A percentile compares a stretch with the other conserved stretches of the same genome.
Conservation (phyloP, 2,113 vertebrate species). For the Hypanus sabinus region DNA sequence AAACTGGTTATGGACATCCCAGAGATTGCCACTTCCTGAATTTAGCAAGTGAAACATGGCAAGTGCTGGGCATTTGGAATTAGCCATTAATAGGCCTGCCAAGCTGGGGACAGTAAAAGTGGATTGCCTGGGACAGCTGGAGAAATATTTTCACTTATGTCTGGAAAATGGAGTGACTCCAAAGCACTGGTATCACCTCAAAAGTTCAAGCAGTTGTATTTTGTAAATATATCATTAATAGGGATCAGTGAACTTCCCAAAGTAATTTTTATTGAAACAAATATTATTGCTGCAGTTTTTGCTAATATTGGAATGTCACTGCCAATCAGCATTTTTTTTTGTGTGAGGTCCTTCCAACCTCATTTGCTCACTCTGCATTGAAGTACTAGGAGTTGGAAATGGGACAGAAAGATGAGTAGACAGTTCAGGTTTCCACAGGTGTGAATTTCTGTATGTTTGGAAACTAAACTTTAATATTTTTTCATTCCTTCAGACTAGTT, state of each 20-base stretch:
- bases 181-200: background rate
- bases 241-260: background rate
- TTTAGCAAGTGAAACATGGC: background rate
- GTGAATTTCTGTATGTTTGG: background rate
- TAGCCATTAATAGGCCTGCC: background rate
- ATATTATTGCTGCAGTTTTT: background rate
- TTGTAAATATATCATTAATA: background rate
- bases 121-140: too few species aligned
- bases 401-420: background rate
- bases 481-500: conserved; percentile 54
- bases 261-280: background rate
- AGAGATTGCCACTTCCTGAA: too few species aligned
- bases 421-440: background rate
- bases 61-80: background rate
- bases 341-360: background rate
- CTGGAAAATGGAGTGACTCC: background rate
- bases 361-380: background rate
- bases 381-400: background rate
- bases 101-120: too few species aligned
- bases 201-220: background rate
- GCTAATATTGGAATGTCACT: background rate
- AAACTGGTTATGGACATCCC: too few species aligned
- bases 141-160: background rate
- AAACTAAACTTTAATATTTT: background rate
- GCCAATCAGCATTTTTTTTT: background rate